These are phyloP conservation scores for Desoria tigrina DNA, from an alignment of 2,888 invertebrate species.

Conservation along the genomic window DNA sequence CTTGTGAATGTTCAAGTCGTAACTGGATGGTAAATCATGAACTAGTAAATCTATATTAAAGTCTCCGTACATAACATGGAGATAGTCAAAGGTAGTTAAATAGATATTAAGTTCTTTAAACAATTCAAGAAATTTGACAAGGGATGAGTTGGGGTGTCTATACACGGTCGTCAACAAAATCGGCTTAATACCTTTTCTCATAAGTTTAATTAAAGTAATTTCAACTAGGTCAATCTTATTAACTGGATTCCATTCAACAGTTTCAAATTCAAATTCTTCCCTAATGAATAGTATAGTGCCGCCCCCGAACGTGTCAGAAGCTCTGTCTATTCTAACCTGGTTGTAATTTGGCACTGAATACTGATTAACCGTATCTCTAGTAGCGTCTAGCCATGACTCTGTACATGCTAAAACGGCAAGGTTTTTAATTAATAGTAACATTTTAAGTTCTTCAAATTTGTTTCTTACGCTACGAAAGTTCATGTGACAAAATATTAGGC, in stretches of 20 bases:
- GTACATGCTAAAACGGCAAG: conserved; percentile 1
- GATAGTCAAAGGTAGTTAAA: background rate
- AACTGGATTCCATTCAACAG: background rate
- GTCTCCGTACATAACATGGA: background rate
- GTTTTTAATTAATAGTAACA: background rate
- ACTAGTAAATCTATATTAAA: conserved; percentile 3
- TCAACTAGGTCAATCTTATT: background rate
- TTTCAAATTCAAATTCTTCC: background rate
- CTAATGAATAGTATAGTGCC: background rate
- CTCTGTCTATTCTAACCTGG: conserved; percentile 1
- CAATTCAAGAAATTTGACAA: background rate
- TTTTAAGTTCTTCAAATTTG: conserved; percentile 11
- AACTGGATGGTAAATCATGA: too few species aligned
- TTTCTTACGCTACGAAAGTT: conserved; percentile 17
- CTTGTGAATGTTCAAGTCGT: background rate
- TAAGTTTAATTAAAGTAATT: background rate
- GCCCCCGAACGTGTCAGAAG: background rate
- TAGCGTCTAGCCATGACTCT: too few species aligned
- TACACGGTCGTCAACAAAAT: background rate
- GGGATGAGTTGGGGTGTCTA: background rate
- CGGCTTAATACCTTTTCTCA: background rate
- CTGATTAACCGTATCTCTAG: conserved; percentile 2
- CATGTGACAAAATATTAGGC: too few species aligned
- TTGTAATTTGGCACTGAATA: background rate
- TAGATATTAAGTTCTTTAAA: conserved; percentile 2